Conservation (phyloP, 37 sponge, comb jelly and placozoan species). For the Tethya wilhelma region DNA sequence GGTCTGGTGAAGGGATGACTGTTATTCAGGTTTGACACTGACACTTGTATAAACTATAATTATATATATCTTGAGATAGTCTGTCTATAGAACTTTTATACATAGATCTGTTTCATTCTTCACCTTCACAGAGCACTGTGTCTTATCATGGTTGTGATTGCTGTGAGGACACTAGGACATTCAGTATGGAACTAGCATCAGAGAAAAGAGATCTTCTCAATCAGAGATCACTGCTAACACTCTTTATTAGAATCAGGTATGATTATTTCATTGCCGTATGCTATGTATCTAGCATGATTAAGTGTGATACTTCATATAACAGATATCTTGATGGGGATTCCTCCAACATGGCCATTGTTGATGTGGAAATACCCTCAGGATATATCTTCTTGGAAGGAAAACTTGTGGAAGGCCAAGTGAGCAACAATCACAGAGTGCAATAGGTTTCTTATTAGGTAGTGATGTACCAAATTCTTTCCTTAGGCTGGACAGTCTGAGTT, state of each 20-base stretch:
- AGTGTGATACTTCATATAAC: too few species aligned
- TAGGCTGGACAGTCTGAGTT: slow-evolving; percentile 12
- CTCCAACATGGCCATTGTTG: slow-evolving; percentile 68
- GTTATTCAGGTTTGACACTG: slow-evolving; percentile 64
- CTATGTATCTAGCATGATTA: too few species aligned
- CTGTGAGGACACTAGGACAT: slow-evolving; percentile 25
- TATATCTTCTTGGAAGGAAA: slow-evolving; percentile 25
- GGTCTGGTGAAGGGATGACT: slow-evolving; percentile 29
- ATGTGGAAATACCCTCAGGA: slow-evolving; percentile 55
- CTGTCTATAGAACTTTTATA: background rate
- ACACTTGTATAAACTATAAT: too few species aligned
- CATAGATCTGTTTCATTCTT: background rate
- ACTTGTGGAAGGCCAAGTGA: too few species aligned
- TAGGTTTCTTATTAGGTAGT: too few species aligned
- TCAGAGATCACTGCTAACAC: too few species aligned
- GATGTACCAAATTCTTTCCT: too few species aligned
- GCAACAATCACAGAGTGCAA: too few species aligned
- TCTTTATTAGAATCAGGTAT: background rate
- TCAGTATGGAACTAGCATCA: slow-evolving; percentile 16
- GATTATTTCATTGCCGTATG: background rate
- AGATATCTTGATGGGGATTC: slow-evolving; percentile 29
- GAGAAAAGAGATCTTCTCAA: too few species aligned
- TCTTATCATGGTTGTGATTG: slow-evolving; percentile 63
- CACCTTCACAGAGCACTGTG: slow-evolving; percentile 28
- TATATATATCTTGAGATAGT: too few species aligned